These are phyloP conservation scores for Tonatia bakeri DNA, from an alignment of 2,113 vertebrate genomes.

Conservation along the genomic window DNA sequence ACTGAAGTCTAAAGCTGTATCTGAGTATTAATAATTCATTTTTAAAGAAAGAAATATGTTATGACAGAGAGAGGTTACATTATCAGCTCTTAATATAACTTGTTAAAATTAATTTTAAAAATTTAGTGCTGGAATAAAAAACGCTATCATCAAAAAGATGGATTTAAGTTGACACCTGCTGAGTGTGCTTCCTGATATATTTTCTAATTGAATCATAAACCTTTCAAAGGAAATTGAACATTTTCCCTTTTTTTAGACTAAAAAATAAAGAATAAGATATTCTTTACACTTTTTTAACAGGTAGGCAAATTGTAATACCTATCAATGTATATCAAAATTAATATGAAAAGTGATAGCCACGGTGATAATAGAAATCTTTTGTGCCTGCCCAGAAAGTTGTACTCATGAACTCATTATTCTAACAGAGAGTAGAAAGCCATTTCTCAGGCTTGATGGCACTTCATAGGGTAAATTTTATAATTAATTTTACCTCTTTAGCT, in stretches of 20 bases:
- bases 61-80: slow-evolving; percentile 45
- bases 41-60: slow-evolving; percentile 32
- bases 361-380: background rate
- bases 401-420: slow-evolving; percentile 24
- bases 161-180: slow-evolving; percentile 46
- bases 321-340: slow-evolving; percentile 35
- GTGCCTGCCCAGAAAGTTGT: background rate
- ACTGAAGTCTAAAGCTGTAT: slow-evolving; percentile 27
- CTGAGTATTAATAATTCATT: slow-evolving; percentile 43
- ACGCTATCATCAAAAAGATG: slow-evolving; percentile 57
- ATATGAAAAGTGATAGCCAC: slow-evolving; percentile 4
- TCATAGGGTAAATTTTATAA: slow-evolving; percentile 1
- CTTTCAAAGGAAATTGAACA: slow-evolving; percentile 20
- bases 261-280: slow-evolving; percentile 37
- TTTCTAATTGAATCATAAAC: slow-evolving; percentile 57
- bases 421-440: background rate
- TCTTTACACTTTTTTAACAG: slow-evolving; percentile 6
- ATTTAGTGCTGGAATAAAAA: slow-evolving; percentile 54
- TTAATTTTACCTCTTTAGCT: slow-evolving; percentile 8
- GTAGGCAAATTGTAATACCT: slow-evolving; percentile 32
- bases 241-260: slow-evolving; percentile 44
- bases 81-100: slow-evolving; percentile 55
- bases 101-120: slow-evolving; percentile 64
- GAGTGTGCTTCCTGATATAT: slow-evolving; percentile 37
- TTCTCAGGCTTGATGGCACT: background rate